These are phyloP conservation scores for Hydroisotoma schaefferi DNA, from an alignment of 2,888 invertebrate species.

Conservation along the genomic window DNA sequence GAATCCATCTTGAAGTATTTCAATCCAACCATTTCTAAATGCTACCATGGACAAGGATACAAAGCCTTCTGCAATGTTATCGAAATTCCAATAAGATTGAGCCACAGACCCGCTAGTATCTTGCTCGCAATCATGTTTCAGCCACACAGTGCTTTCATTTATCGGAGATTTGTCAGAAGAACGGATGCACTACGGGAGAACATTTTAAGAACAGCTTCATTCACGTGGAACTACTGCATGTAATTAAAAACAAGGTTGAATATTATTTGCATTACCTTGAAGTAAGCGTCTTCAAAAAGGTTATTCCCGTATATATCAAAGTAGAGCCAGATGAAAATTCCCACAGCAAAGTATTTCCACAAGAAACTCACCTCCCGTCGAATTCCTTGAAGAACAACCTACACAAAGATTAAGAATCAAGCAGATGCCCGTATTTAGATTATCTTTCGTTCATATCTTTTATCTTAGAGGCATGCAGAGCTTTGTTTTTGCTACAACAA, in stretches of 20 bases:
- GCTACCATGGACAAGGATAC: constrained; percentile 22
- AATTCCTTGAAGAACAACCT: constrained; percentile 21
- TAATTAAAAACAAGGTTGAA: too few species aligned
- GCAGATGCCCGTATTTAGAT: too few species aligned
- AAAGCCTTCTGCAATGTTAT: constrained; percentile 20
- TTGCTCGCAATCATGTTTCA: too few species aligned
- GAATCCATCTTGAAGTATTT: constrained; percentile 20
- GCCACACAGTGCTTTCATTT: too few species aligned
- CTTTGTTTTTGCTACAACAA: not conserved
- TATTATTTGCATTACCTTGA: constrained; percentile 17
- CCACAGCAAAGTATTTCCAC: constrained; percentile 21
- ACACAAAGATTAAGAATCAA: not conserved
- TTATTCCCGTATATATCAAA: constrained; percentile 22
- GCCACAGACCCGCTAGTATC: too few species aligned
- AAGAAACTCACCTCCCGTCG: constrained; percentile 19
- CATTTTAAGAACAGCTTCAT: too few species aligned
- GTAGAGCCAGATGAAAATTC: constrained; percentile 24
- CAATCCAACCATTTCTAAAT: constrained; percentile 28
- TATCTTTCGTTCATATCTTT: too few species aligned
- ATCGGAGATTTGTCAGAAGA: too few species aligned
- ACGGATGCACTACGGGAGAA: too few species aligned
- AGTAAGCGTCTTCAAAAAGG: constrained; percentile 11
- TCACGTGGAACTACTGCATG: too few species aligned
- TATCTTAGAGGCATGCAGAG: not conserved
- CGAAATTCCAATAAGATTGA: constrained; percentile 17